Percentiles rank a stretch among this genome's conserved stretches.
phyloP scores from a whole-genome alignment of 2,888 invertebrate species.

The Junonia oenone region DNA sequence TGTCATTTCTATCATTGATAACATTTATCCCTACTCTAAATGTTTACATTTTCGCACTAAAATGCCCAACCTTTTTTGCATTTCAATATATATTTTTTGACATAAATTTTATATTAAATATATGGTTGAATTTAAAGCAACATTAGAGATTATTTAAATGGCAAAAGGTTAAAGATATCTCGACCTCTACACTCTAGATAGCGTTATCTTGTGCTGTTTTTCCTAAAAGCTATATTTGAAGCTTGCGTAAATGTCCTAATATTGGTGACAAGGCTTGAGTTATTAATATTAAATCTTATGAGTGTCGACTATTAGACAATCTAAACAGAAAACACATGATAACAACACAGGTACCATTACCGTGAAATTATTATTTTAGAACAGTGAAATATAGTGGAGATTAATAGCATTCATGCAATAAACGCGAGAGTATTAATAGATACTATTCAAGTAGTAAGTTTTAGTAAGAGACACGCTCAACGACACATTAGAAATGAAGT shows the following conservation, averaged over 20 bases:
- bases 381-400: neutral
- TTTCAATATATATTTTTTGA: too few relatives aligned
- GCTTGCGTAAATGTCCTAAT: neutral
- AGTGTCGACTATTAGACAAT: neutral
- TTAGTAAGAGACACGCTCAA: neutral
- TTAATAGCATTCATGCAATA: neutral
- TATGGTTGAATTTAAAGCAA: too few relatives aligned
- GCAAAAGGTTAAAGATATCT: slow-evolving; percentile 11
- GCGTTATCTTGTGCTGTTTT: neutral
- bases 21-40: too few relatives aligned
- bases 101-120: too few relatives aligned
- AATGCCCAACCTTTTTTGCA: too few relatives aligned
- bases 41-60: too few relatives aligned
- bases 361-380: neutral
- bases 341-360: neutral
- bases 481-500: neutral
- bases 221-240: neutral
- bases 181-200: slow-evolving; percentile 14
- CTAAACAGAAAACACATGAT: neutral
- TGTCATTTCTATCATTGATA: neutral
- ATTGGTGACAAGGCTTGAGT: too few relatives aligned
- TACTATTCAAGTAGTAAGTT: neutral
- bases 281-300: neutral
- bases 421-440: neutral
- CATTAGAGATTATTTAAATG: neutral